Evolutionary conservation across 2,888 invertebrate genomes (phyloP).

Genomic region (Theretra japonica): DNA sequence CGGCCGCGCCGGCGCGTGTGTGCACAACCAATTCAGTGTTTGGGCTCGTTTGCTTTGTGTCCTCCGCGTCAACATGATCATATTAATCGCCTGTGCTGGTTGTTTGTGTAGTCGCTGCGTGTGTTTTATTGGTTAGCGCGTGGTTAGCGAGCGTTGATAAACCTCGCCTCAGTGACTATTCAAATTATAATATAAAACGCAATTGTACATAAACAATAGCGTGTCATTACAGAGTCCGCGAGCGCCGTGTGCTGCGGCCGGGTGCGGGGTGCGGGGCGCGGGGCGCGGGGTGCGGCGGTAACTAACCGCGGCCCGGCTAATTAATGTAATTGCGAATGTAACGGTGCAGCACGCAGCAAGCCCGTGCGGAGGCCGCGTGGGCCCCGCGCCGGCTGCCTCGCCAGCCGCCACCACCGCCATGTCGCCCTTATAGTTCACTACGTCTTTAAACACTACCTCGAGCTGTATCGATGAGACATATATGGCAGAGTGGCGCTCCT

Average conservation of each 20-base stretch:
- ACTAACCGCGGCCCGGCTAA: constrained; percentile 1
- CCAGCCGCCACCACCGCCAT: no score
- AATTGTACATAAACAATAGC: constrained; percentile 2
- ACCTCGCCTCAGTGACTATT: constrained; percentile 1
- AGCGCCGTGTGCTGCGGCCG: background rate
- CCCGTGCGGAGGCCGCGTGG: background rate
- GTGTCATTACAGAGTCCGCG: background rate
- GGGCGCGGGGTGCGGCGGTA: background rate
- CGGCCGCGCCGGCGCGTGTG: constrained; percentile 41
- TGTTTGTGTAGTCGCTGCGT: constrained; percentile 35
- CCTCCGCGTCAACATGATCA: constrained; percentile 59
- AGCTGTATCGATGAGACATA: background rate
- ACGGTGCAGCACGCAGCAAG: background rate
- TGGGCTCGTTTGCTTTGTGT: constrained; percentile 57
- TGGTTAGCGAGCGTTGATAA: constrained; percentile 24
- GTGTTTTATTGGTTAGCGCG: constrained; percentile 31
- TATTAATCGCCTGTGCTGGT: constrained; percentile 30
- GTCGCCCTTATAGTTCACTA: no score
- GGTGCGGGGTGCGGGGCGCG: constrained; percentile 13
- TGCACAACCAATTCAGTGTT: constrained; percentile 58
- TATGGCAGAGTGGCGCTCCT: constrained; percentile 22
- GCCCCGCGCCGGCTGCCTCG: background rate
- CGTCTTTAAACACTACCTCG: background rate
- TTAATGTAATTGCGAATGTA: constrained; percentile 12
- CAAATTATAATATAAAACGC: constrained; percentile 15